Evolutionary conservation across 1,140 invertebrate species (phyloP), one percentile per base, ranked within the genome.

Genomic region (Frieseomelitta varia): DNA sequence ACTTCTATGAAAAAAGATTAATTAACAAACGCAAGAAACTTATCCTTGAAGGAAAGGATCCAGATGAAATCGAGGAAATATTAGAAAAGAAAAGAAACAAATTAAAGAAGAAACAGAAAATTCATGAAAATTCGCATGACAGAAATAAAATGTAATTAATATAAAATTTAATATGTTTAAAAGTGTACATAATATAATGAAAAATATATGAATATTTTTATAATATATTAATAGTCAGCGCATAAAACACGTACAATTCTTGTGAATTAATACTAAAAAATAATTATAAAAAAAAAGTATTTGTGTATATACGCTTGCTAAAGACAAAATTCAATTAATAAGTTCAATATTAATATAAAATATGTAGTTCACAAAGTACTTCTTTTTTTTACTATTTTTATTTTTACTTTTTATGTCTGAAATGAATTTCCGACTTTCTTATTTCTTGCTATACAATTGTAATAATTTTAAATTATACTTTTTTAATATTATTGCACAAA

Each of bases 1-100:
- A 99, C 92, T 99, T 99, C 94, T 98, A 98, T 92, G 98, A 99
- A 93, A 96, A 97, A 81, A 97, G 97, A 90, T 95, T 97, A 87
- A 98, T 98, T 76, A 98, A 99, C 95, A 97, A 98, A 90, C 95
- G 97, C 81, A 99, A 99, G 92, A 96, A 98, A 78, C 96, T 98
- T 93, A 97, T 99, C 81, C 92, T 98, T 88, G 97, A 98, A 90
- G 98, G 98, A 53, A 96, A 97, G 87, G 96, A 97, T 94, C 97
- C 97, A 0, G 97, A 98, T 76, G 95, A 97, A 92, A 96, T 97
- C 92, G 97, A 94, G 11, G 39, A 84, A 11, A 83, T 88, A 56
- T 15, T 85, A 63, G 81, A 87, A 27, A 90, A 82, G 3, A 88
- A 90, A n/a, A 88, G 47, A 63, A 30, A 81, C 56, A 90, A 87